Percentiles rank a stretch among this genome's conserved stretches.
phyloP scores from a whole-genome alignment of 2,113 vertebrate species.

The Aythya baeri region DNA sequence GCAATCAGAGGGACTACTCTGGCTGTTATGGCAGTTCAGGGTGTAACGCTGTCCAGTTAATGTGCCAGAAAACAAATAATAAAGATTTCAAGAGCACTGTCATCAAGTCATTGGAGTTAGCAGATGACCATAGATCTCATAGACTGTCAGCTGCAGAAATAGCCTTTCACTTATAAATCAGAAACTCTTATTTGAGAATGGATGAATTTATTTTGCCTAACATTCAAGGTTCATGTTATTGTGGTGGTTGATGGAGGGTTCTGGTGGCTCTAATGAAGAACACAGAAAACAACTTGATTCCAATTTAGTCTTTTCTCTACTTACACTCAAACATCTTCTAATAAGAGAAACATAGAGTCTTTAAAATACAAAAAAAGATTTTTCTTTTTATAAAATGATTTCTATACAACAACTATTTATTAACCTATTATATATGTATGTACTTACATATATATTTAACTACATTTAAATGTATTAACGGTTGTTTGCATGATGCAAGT shows the following conservation, averaged over 20 bases:
- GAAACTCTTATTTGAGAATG: not conserved
- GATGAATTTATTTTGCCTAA: not conserved
- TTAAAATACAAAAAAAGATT: not conserved
- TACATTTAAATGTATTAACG: not conserved
- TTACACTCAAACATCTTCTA: not conserved
- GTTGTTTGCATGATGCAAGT: not conserved
- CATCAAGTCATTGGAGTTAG: not conserved
- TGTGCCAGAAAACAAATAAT: slow-evolving; percentile 30
- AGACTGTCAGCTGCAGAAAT: not conserved
- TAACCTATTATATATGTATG: not conserved
- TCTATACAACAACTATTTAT: not conserved
- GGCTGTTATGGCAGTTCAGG: not conserved
- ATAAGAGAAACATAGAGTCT: not conserved
- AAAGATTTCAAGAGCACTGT: not conserved
- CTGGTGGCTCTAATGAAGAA: not conserved
- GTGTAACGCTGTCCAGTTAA: slow-evolving; percentile 7
- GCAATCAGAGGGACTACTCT: not conserved
- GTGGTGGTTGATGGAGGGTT: not conserved
- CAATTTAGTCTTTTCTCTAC: not conserved
- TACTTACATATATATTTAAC: not conserved
- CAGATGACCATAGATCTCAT: not conserved
- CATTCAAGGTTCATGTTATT: not conserved
- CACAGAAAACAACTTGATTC: not conserved
- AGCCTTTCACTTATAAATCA: not conserved
- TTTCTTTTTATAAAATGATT: not conserved